Conservation (phyloP, 2,888 invertebrate genomes). For the Leptinotarsa rubiginosa region DNA sequence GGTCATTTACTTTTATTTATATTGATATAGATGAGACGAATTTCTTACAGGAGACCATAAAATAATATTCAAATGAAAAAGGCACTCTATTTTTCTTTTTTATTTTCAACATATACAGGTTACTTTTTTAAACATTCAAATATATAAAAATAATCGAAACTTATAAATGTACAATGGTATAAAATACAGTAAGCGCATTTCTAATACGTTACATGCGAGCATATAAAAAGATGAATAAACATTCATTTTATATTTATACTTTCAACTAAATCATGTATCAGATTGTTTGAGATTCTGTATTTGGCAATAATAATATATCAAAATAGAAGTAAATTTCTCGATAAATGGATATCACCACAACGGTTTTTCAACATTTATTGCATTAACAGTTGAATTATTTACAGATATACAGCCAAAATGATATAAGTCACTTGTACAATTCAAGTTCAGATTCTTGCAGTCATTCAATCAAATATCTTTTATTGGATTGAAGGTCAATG, state of each 20-base stretch:
- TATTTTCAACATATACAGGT: constrained; percentile 34
- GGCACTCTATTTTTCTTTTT: background rate
- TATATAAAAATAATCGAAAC: constrained; percentile 24
- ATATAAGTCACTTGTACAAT: background rate
- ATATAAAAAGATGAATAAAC: constrained; percentile 10
- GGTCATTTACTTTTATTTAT: no score
- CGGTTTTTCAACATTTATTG: constrained; percentile 17
- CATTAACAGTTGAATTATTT: constrained; percentile 17
- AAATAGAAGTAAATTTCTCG: constrained; percentile 25
- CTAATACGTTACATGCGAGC: constrained; percentile 17
- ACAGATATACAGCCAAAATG: constrained; percentile 7
- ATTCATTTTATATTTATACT: constrained; percentile 4
- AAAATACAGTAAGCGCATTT: constrained; percentile 23
- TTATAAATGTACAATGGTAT: constrained; percentile 29
- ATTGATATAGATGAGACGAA: no score
- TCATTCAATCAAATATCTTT: no score
- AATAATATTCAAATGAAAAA: background rate
- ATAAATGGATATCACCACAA: constrained; percentile 20
- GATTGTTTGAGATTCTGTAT: constrained; percentile 22
- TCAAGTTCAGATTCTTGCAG: background rate
- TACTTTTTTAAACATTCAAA: constrained; percentile 24
- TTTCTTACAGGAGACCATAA: no score
- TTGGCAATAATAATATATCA: constrained; percentile 29
- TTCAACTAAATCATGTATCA: constrained; percentile 21
- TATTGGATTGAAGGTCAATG: background rate